Percentiles rank a stretch among this genome's conserved stretches.
These are phyloP conservation scores for Lacerta viridis DNA, from an alignment of 2,797 vertebrate species.

Conservation along the genomic window DNA sequence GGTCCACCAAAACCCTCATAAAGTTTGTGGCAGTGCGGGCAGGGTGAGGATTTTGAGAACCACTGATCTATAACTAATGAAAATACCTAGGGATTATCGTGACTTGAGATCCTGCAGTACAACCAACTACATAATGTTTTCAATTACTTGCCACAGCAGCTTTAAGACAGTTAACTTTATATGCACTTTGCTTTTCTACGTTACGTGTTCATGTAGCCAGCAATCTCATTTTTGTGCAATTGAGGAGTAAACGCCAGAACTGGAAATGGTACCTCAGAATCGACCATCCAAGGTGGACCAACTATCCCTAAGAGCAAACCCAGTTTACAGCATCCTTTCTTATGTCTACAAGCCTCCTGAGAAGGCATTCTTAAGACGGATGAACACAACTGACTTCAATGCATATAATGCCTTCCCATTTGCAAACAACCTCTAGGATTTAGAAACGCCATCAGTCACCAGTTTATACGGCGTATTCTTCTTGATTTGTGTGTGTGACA, in stretches of 20 bases:
- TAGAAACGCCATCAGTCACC: constrained; percentile 39
- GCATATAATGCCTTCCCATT: background rate
- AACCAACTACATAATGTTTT: background rate
- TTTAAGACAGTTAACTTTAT: background rate
- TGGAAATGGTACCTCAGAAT: background rate
- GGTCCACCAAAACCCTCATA: too few relatives aligned
- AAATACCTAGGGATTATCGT: background rate
- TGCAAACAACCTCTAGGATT: constrained; percentile 20
- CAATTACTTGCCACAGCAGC: background rate
- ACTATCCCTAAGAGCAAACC: background rate
- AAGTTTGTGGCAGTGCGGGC: too few relatives aligned
- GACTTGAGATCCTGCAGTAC: background rate
- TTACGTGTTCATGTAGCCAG: background rate
- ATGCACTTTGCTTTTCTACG: background rate
- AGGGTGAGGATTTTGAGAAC: too few relatives aligned
- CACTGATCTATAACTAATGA: background rate
- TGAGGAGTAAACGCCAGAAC: background rate
- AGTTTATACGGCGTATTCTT: constrained; percentile 42
- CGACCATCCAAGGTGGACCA: background rate
- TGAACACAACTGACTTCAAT: background rate
- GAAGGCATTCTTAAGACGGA: background rate
- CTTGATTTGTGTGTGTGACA: constrained; percentile 23
- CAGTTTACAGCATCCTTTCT: background rate
- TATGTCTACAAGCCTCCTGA: background rate
- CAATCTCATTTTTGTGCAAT: background rate